A percentile compares a stretch with the other conserved stretches of the same genome.
phyloP scores from a whole-genome alignment of 2,797 vertebrate species.

The Anomalospiza imberbis region DNA sequence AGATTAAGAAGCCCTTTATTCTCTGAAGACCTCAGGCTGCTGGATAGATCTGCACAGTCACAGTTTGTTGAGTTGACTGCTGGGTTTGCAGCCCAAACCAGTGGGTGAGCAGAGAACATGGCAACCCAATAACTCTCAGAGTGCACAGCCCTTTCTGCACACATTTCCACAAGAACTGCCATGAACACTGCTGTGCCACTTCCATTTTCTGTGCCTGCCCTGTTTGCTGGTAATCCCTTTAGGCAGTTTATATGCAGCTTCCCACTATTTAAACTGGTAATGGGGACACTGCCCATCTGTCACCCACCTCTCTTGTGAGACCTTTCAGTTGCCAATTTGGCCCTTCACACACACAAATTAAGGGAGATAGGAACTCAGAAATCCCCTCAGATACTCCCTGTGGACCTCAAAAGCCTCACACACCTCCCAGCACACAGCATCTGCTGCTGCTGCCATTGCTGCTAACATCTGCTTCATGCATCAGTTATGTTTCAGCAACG shows the following conservation, averaged over 20 bases:
- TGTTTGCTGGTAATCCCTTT: background rate
- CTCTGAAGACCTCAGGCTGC: background rate
- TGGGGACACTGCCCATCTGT: background rate
- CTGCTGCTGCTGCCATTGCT: background rate
- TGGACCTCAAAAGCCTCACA: background rate
- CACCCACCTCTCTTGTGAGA: background rate
- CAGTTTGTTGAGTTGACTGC: background rate
- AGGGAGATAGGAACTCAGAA: background rate
- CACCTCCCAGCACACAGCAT: accelerated
- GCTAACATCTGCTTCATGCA: background rate
- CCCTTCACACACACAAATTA: background rate
- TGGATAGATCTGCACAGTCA: background rate
- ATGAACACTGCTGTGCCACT: accelerated
- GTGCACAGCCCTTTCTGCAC: background rate
- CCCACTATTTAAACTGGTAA: background rate
- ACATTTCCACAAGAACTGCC: accelerated
- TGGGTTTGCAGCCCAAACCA: background rate
- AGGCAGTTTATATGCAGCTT: background rate
- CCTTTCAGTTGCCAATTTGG: background rate
- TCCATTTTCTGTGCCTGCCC: background rate
- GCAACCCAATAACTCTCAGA: accelerated
- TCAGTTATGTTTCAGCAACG: background rate
- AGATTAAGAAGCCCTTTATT: background rate
- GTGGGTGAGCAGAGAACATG: accelerated
- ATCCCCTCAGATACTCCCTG: background rate